phyloP scores from a whole-genome alignment of 2,888 invertebrate species.

The Conops quadrifasciatus region DNA sequence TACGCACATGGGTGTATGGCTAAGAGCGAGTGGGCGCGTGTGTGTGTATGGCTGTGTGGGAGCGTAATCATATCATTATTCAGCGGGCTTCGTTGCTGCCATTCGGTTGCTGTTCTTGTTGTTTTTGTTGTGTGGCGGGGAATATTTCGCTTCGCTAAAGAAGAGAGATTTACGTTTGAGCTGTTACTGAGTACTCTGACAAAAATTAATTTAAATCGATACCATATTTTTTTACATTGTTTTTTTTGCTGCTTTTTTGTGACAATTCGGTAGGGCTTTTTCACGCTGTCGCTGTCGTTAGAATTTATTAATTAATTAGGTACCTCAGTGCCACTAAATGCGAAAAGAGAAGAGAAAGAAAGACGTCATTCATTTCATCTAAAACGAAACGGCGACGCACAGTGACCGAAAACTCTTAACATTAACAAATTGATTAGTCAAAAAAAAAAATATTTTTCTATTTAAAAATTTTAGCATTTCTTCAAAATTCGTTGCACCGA shows the following conservation, averaged over 20 bases:
- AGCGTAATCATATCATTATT: conserved; percentile 54
- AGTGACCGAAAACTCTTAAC: too few species aligned
- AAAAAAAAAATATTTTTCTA: too few species aligned
- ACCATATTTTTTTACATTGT: conserved; percentile 48
- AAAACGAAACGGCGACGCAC: too few species aligned
- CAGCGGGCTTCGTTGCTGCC: conserved; percentile 55
- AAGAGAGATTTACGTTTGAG: conserved; percentile 62
- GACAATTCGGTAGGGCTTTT: conserved; percentile 20
- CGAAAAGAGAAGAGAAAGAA: neutral
- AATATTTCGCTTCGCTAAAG: conserved; percentile 63
- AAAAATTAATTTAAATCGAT: conserved; percentile 65
- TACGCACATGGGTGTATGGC: too few species aligned
- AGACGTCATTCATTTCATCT: neutral
- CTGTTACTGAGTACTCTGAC: conserved; percentile 58
- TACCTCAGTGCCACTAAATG: neutral
- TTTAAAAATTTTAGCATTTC: too few species aligned
- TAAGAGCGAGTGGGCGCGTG: too few species aligned
- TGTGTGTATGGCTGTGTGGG: too few species aligned
- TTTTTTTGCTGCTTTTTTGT: conserved; percentile 1
- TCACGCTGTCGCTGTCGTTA: conserved; percentile 24
- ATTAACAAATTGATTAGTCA: too few species aligned
- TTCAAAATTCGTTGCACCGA: too few species aligned
- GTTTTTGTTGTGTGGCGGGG: conserved; percentile 41
- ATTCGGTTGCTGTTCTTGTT: neutral
- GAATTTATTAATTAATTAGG: conserved; percentile 40